Percentiles rank a stretch among this genome's conserved stretches.
These are phyloP conservation scores for Drosophila paramelanica DNA, from an alignment of 2,888 invertebrate genomes.

Conservation along the genomic window DNA sequence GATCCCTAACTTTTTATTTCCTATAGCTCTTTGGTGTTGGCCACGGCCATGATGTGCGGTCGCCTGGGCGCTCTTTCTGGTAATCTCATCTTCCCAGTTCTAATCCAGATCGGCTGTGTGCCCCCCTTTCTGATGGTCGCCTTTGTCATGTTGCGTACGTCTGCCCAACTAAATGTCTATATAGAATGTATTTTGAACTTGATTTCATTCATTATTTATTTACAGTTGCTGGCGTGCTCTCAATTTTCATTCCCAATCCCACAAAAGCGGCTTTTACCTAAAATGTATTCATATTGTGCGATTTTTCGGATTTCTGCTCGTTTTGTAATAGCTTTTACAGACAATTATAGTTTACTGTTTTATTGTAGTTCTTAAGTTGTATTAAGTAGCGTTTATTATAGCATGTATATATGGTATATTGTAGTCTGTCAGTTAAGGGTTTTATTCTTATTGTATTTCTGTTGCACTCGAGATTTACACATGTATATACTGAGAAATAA, in stretches of 20 bases:
- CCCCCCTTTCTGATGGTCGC: slow-evolving; percentile 90
- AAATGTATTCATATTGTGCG: neutral
- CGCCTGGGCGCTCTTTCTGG: slow-evolving; percentile 90
- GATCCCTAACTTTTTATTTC: neutral
- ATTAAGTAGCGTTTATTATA: slow-evolving; percentile 5
- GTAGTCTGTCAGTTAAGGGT: neutral
- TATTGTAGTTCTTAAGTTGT: slow-evolving; percentile 9
- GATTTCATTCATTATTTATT: neutral
- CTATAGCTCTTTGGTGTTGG: slow-evolving; percentile 87
- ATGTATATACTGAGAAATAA: neutral
- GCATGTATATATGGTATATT: neutral
- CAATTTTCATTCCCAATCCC: slow-evolving; percentile 72
- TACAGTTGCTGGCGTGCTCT: slow-evolving; percentile 71
- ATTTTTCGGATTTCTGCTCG: slow-evolving; percentile 1
- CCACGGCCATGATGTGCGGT: slow-evolving; percentile 90
- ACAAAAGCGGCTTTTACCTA: slow-evolving; percentile 65
- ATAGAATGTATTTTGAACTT: neutral
- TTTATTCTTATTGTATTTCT: neutral
- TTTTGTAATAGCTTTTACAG: slow-evolving; percentile 2
- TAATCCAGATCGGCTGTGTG: slow-evolving; percentile 89
- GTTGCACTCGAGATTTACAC: neutral
- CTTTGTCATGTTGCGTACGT: slow-evolving; percentile 87
- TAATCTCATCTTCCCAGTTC: slow-evolving; percentile 89
- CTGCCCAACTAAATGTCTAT: neutral
- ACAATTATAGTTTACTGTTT: neutral